Evolutionary conservation across 2,888 invertebrate genomes (phyloP).

Genomic region (Scrobipalpa atriplicella): DNA sequence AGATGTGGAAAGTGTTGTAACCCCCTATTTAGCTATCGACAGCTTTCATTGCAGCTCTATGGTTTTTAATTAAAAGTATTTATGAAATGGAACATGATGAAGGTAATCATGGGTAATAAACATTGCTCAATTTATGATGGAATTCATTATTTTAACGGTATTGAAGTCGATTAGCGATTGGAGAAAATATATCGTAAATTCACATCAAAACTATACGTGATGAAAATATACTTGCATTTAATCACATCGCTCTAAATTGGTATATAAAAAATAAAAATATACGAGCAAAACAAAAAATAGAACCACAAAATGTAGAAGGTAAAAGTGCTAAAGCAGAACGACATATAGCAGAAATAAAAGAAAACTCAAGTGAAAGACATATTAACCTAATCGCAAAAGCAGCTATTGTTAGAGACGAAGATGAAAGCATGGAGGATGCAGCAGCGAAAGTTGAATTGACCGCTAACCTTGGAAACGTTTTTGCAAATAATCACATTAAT

Average conservation of each 20-base stretch:
- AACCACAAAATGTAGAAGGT: not conserved
- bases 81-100: not conserved
- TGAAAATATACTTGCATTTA: too few relatives aligned
- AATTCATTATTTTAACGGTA: not conserved
- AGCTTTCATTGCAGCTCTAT: slow-evolving; percentile 5
- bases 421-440: slow-evolving; percentile 21
- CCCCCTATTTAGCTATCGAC: not conserved
- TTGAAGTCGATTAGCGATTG: not conserved
- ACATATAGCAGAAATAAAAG: not conserved
- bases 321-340: not conserved
- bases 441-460: slow-evolving; percentile 25
- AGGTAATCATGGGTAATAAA: slow-evolving; percentile 1
- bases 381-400: slow-evolving; percentile 21
- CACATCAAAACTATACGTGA: not conserved
- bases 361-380: slow-evolving; percentile 14
- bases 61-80: slow-evolving; percentile 9
- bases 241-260: too few relatives aligned
- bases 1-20: slow-evolving; percentile 8
- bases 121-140: not conserved
- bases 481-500: not conserved
- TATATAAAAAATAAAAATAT: not conserved
- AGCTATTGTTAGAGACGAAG: slow-evolving; percentile 8
- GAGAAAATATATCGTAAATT: not conserved
- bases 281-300: not conserved
- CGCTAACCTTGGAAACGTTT: slow-evolving; percentile 16